A percentile compares a stretch with the other conserved stretches of the same genome.
These are phyloP conservation scores for Epistrophe grossulariae DNA, from an alignment of 2,888 invertebrate species.

Conservation along the genomic window DNA sequence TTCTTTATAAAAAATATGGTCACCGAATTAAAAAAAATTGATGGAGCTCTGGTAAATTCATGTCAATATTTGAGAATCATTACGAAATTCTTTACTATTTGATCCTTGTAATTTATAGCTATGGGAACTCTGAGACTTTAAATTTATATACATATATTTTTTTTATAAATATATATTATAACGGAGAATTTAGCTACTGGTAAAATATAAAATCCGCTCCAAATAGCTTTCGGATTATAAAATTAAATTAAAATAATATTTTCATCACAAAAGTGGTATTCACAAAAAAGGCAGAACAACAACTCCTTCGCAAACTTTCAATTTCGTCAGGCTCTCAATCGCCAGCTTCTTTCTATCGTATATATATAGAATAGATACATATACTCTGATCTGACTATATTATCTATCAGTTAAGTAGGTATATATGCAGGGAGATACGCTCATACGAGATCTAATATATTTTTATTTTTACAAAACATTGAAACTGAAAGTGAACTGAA, in stretches of 20 bases:
- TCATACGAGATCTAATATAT: constrained; percentile 50
- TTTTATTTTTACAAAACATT: constrained; percentile 61
- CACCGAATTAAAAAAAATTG: not conserved
- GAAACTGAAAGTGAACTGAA: constrained; percentile 74
- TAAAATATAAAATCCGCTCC: constrained; percentile 1
- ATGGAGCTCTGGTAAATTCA: too few relatives aligned
- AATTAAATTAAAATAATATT: constrained; percentile 10
- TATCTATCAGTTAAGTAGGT: constrained; percentile 48
- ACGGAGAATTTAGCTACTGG: not conserved
- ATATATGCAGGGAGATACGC: constrained; percentile 36
- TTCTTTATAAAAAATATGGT: not conserved
- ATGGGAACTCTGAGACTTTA: not conserved
- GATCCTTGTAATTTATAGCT: not conserved
- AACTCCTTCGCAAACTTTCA: constrained; percentile 64
- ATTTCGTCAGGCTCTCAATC: constrained; percentile 45
- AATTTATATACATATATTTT: not conserved
- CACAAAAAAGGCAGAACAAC: constrained; percentile 53
- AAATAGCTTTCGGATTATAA: constrained; percentile 36
- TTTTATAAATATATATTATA: not conserved
- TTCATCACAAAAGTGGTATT: constrained; percentile 28
- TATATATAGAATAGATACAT: constrained; percentile 45
- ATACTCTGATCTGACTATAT: constrained; percentile 55
- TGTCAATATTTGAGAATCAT: constrained; percentile 32
- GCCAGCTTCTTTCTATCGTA: not conserved
- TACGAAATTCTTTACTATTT: constrained; percentile 54